These are phyloP conservation scores for Echeneis naucrates DNA, from an alignment of 2,797 vertebrate species.

Conservation along the genomic window DNA sequence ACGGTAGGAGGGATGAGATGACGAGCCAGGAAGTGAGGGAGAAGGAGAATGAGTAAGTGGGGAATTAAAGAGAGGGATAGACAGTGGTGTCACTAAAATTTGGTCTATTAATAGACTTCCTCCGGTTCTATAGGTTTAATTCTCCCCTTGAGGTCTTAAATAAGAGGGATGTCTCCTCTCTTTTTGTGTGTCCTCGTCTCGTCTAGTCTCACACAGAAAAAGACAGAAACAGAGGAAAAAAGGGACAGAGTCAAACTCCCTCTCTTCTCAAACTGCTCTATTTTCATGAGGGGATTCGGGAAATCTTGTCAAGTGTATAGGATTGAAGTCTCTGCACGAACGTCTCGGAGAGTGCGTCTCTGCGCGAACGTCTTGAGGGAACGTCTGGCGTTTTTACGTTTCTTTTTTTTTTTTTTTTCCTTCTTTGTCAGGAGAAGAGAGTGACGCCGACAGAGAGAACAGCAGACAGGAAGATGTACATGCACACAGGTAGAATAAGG, in stretches of 20 bases:
- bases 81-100: conserved; percentile 48
- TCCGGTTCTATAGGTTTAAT: conserved; percentile 58
- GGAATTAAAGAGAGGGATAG: conserved; percentile 18
- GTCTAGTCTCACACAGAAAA: conserved; percentile 29
- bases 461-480: conserved; percentile 23
- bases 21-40: background rate
- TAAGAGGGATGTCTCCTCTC: conserved; percentile 37
- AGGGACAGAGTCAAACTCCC: conserved; percentile 25
- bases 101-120: conserved; percentile 59
- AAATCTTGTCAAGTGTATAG: conserved; percentile 53
- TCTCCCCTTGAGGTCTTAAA: conserved; percentile 52
- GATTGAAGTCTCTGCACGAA: conserved; percentile 36
- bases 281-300: conserved; percentile 38
- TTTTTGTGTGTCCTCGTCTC: conserved; percentile 20
- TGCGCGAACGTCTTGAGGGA: conserved; percentile 26
- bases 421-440: conserved; percentile 43
- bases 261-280: conserved; percentile 19
- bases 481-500: conserved; percentile 62
- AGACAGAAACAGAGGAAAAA: conserved; percentile 17
- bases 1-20: conserved; percentile 1
- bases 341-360: conserved; percentile 19
- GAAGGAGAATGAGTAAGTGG: background rate
- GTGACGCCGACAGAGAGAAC: conserved; percentile 28
- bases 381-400: conserved; percentile 24
- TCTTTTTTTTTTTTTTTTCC: too few relatives aligned